A percentile compares a stretch with the other conserved stretches of the same genome.
Evolutionary conservation across 2,113 vertebrate species (phyloP).

Genomic region (Porphyrio hochstetteri): DNA sequence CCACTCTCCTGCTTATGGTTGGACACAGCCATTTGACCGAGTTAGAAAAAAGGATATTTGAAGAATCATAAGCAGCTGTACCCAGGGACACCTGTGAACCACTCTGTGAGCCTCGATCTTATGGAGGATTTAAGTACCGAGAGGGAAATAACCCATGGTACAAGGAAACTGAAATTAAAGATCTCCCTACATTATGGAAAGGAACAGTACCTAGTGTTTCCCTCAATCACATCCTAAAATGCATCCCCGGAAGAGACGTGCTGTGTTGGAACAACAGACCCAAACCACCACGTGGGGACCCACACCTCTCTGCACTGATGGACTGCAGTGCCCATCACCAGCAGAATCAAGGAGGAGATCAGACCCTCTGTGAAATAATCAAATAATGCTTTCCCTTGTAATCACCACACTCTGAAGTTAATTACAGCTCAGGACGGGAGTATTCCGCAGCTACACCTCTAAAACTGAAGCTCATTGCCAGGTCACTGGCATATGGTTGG

Average conservation of each 20-base stretch:
- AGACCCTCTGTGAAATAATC: neutral
- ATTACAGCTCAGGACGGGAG: neutral
- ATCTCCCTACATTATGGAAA: neutral
- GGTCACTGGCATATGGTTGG: neutral
- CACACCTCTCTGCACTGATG: fast-evolving
- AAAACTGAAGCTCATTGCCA: neutral
- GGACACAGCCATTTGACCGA: neutral
- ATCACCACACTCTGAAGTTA: neutral
- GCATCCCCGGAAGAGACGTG: neutral
- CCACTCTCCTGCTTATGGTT: neutral
- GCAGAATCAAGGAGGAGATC: neutral
- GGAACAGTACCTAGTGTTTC: neutral
- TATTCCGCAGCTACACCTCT: neutral
- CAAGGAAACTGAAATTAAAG: neutral
- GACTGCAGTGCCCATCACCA: neutral
- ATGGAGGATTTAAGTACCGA: neutral
- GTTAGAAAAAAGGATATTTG: neutral
- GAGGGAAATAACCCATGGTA: neutral
- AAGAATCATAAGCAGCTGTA: neutral
- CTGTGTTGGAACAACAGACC: neutral
- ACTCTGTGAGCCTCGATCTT: neutral
- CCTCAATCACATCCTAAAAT: neutral
- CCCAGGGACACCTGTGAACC: fast-evolving
- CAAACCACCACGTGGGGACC: neutral
- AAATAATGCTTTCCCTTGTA: neutral